phyloP scores from a whole-genome alignment of 2,888 invertebrate species.

The Chorisops tibialis region DNA sequence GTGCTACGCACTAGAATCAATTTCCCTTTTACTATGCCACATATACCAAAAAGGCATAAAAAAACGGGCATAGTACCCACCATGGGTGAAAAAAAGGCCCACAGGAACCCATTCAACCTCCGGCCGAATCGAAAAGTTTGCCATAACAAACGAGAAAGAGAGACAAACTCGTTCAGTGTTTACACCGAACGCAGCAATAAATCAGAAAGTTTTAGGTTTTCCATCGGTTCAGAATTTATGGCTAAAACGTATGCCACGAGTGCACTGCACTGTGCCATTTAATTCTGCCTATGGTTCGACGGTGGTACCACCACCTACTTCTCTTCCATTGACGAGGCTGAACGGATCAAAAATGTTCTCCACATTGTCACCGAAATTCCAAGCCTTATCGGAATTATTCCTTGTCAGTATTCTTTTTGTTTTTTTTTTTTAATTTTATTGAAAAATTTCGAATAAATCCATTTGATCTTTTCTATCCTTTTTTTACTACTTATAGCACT shows the following conservation, averaged over 20 bases:
- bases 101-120: conserved; percentile 1
- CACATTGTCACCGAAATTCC: too few species aligned
- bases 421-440: too few species aligned
- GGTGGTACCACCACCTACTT: too few species aligned
- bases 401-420: too few species aligned
- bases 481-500: background rate
- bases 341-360: too few species aligned
- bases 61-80: background rate
- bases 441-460: too few species aligned
- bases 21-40: background rate
- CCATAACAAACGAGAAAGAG: background rate
- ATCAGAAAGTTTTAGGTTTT: conserved; percentile 32
- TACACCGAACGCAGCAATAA: conserved; percentile 32
- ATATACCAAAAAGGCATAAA: background rate
- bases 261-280: too few species aligned
- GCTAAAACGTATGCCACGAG: conserved; percentile 9
- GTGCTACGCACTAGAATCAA: background rate
- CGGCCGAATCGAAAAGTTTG: conserved; percentile 7
- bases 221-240: conserved; percentile 31
- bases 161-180: conserved; percentile 22
- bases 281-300: too few species aligned
- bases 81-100: background rate
- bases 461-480: too few species aligned
- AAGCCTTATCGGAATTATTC: too few species aligned
- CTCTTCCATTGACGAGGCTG: too few species aligned